Conservation (phyloP, 2,113 vertebrate genomes). For the Etheostoma spectabile region DNA sequence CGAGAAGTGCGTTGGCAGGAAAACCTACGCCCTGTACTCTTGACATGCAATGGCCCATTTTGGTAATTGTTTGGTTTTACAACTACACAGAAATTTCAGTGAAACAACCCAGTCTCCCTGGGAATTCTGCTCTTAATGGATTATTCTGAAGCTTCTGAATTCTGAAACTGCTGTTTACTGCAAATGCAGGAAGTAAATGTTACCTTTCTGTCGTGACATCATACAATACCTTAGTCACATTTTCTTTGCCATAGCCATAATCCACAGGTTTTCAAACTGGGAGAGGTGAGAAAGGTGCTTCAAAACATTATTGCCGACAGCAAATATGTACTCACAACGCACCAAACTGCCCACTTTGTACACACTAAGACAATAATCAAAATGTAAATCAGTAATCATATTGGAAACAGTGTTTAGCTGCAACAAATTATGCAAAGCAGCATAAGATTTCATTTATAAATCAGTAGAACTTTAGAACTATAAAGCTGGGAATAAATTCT, state of each 20-base stretch:
- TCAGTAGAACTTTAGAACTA: background rate
- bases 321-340: too few species aligned
- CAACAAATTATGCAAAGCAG: background rate
- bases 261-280: too few species aligned
- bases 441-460: background rate
- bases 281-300: too few species aligned
- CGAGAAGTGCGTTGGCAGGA: background rate
- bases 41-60: background rate
- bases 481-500: background rate
- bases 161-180: too few species aligned
- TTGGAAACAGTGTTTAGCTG: too few species aligned
- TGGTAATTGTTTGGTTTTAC: background rate
- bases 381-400: too few species aligned
- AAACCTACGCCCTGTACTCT: background rate
- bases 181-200: background rate
- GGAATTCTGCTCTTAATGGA: background rate
- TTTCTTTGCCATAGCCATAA: too few species aligned
- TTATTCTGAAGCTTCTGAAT: background rate
- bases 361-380: too few species aligned
- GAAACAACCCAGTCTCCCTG: background rate
- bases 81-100: background rate
- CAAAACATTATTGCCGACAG: too few species aligned
- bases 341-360: too few species aligned
- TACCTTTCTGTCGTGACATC: background rate
- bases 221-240: too few species aligned